A percentile compares a stretch with the other conserved stretches of the same genome.
Evolutionary conservation across 2,888 invertebrate species (phyloP).

Genomic region (Hydrotaea diabolus): DNA sequence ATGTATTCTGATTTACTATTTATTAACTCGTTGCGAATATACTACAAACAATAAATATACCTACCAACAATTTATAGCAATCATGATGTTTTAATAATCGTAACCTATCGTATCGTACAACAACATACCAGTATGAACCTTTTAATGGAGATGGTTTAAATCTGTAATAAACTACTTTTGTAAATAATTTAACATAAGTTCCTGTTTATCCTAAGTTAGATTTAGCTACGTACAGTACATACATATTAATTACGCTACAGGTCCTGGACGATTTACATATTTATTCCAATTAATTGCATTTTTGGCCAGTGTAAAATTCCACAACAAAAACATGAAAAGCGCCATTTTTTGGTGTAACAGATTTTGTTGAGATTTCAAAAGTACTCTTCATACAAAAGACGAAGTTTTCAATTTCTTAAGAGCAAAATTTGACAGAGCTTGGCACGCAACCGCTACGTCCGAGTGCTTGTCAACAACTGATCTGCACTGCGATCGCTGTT

Average conservation of each 20-base stretch:
- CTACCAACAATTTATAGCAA: slow-evolving; percentile 14
- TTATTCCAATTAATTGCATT: background rate
- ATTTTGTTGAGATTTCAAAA: slow-evolving; percentile 71
- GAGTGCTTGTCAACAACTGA: background rate
- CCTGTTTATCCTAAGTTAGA: slow-evolving; percentile 24
- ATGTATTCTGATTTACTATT: slow-evolving; percentile 34
- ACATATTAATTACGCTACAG: background rate
- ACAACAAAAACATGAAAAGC: slow-evolving; percentile 34
- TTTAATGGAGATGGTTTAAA: slow-evolving; percentile 65
- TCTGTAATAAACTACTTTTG: slow-evolving; percentile 48
- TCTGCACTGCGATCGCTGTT: background rate
- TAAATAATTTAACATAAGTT: slow-evolving; percentile 52
- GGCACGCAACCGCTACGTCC: background rate
- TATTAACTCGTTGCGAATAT: slow-evolving; percentile 24
- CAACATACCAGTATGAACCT: slow-evolving; percentile 37
- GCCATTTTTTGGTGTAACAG: slow-evolving; percentile 78
- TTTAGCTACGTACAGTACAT: slow-evolving; percentile 41
- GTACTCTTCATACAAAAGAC: slow-evolving; percentile 42
- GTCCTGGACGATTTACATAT: slow-evolving; percentile 8
- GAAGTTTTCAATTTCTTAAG: slow-evolving; percentile 44
- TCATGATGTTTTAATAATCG: background rate
- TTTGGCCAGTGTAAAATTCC: slow-evolving; percentile 69
- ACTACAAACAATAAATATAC: background rate
- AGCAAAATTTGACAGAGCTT: slow-evolving; percentile 30
- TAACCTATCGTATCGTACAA: background rate